Base-by-base conservation (phyloP, 2,888 invertebrate genomes). In the Argyresthia goedartella region DNA sequence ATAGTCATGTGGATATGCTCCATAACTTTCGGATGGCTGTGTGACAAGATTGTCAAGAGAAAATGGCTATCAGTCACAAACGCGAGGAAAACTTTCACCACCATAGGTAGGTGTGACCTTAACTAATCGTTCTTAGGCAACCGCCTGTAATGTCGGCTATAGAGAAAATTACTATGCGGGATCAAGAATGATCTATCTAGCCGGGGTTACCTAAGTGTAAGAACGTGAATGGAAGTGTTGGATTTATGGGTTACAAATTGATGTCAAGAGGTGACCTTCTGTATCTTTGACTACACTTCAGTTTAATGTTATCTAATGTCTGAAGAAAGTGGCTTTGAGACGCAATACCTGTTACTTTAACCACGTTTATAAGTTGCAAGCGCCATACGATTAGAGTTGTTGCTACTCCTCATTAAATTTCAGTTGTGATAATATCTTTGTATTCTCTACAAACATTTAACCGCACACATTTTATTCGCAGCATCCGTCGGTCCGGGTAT, bases 401-500 rank as follows among this genome's bases (percentile, higher is more conserved):
- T 25, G 25, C 25, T 25, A n/a, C n/a, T 25, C 25, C 25, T 25
- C 6, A 25, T 25, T 25, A 25, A 2, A 25, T 4, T 25, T 4
- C 25, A 25, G 25, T 6, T 25, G 3, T 25, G 6, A 25, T 2
- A 25, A 25, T 25, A 25, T 25, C 25, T 25, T 25, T 25, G 25
- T 25, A 25, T 4, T 25, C 25, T 6, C 6, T 6, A 25, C 25
- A 25, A 39, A 39, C 39, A 39, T 3, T 39, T 11, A 39, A 39
- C 9, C 39, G n/a, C 9, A 39, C 39, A 6, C 39, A 39, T n/a
- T n/a, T 39, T 39, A 39, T 0, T 45, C 68, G 25, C 69, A 91
- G 92, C 91, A 43, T 91, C 91, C 1, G 84, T 91, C 54, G 90
- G 91, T 0, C 91, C 92, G 0, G 91, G 91, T 4, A 81, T 90